A percentile compares a stretch with the other conserved stretches of the same genome.
Conservation (phyloP, 2,888 invertebrate genomes). For the Watsonalla binaria region DNA sequence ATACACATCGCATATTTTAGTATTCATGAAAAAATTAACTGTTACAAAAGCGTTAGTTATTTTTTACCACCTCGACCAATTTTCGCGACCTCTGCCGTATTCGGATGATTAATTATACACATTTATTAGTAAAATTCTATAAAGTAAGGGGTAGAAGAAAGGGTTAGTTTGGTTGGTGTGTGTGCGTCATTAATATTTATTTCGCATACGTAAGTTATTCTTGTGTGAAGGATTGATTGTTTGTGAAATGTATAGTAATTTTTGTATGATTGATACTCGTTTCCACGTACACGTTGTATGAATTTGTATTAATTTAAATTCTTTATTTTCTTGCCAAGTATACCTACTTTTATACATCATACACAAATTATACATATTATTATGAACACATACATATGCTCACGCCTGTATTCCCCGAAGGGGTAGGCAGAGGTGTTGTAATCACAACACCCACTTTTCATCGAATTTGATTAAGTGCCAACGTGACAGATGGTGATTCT, state of each 20-base stretch:
- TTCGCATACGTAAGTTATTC: constrained; percentile 59
- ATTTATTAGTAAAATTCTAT: constrained; percentile 72
- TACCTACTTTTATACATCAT: too few species aligned
- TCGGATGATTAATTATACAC: constrained; percentile 73
- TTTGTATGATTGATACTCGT: constrained; percentile 8
- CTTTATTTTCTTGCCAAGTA: too few species aligned
- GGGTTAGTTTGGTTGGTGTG: constrained; percentile 48
- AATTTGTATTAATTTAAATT: too few species aligned
- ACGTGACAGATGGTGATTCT: too few species aligned
- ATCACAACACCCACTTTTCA: too few species aligned
- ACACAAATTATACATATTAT: too few species aligned
- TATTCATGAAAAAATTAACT: constrained; percentile 2
- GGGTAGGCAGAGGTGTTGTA: too few species aligned
- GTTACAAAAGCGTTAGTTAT: constrained; percentile 10
- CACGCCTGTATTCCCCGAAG: too few species aligned
- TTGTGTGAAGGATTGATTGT: constrained; percentile 41
- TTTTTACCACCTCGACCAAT: constrained; percentile 15
- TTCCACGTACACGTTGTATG: neutral
- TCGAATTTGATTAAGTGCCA: too few species aligned
- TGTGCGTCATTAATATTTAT: constrained; percentile 68
- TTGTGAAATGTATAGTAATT: constrained; percentile 18
- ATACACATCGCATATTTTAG: neutral
- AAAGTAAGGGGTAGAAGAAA: constrained; percentile 56
- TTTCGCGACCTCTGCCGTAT: constrained; percentile 40
- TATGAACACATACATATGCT: too few species aligned